Evolutionary conservation across 2,888 invertebrate genomes (phyloP).

Genomic region (Falcaria lacertinaria): DNA sequence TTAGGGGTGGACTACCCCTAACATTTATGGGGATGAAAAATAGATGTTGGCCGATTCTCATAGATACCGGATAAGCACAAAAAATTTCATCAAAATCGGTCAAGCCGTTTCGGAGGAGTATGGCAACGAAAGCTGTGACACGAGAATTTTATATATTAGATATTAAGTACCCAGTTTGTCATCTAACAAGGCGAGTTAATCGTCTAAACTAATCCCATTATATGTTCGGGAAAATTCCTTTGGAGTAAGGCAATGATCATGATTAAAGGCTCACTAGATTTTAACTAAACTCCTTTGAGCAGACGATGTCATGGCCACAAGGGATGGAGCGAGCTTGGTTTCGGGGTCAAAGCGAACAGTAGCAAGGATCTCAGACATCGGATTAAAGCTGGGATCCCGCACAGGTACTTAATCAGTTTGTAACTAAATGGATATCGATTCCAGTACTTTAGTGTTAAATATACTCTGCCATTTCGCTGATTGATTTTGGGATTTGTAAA

Average conservation of each 20-base stretch:
- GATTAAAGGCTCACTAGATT: slow-evolving; percentile 51
- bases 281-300: slow-evolving; percentile 47
- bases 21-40: too few relatives aligned
- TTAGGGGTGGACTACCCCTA: too few relatives aligned
- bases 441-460: background rate
- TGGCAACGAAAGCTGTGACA: too few relatives aligned
- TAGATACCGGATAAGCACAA: too few relatives aligned
- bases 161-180: slow-evolving; percentile 1
- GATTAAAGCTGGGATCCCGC: background rate
- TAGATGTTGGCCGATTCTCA: too few relatives aligned
- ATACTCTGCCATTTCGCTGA: background rate
- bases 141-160: too few relatives aligned
- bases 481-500: background rate
- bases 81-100: too few relatives aligned
- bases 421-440: background rate
- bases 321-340: slow-evolving; percentile 24
- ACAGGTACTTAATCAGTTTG: background rate
- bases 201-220: slow-evolving; percentile 36
- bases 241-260: slow-evolving; percentile 37
- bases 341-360: slow-evolving; percentile 35
- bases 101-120: too few relatives aligned
- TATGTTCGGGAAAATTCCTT: slow-evolving; percentile 28
- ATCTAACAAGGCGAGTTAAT: slow-evolving; percentile 16
- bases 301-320: slow-evolving; percentile 36
- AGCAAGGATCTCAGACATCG: background rate